These are phyloP conservation scores for Hyperoplus immaculatus DNA, from an alignment of 2,797 vertebrate genomes.

Conservation along the genomic window DNA sequence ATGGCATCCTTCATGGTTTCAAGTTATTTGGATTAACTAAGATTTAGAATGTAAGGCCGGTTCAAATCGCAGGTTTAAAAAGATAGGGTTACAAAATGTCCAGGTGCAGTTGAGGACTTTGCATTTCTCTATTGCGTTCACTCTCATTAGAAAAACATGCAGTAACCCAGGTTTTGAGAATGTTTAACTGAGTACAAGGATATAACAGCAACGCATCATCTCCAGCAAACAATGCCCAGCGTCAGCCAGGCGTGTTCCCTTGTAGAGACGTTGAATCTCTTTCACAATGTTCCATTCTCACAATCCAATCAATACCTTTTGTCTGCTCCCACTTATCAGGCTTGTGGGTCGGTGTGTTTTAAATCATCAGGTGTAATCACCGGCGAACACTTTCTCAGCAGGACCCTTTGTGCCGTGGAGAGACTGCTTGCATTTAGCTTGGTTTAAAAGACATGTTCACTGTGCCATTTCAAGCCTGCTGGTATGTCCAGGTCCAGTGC, in stretches of 20 bases:
- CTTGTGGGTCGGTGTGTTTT: slow-evolving; percentile 45
- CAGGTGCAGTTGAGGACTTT: not conserved
- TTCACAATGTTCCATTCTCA: slow-evolving; percentile 42
- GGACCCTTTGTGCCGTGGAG: slow-evolving; percentile 11
- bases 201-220: slow-evolving; percentile 17
- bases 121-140: not conserved
- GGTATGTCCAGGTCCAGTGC: not conserved
- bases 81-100: not conserved
- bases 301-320: slow-evolving; percentile 60
- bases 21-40: not conserved
- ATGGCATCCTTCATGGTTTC: not conserved
- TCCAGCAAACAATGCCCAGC: slow-evolving; percentile 44
- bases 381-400: slow-evolving; percentile 21
- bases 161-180: not conserved
- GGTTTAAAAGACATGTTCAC: slow-evolving; percentile 10
- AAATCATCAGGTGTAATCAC: slow-evolving; percentile 51
- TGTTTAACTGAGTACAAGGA: slow-evolving; percentile 15
- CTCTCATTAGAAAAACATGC: not conserved
- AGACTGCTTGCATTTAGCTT: slow-evolving; percentile 36
- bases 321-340: slow-evolving; percentile 57
- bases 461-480: not conserved
- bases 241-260: slow-evolving; percentile 40
- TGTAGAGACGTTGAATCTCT: slow-evolving; percentile 50
- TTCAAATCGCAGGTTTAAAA: not conserved
- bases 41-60: not conserved